Conservation (phyloP, 1,140 invertebrate genomes). For the Heliconius hermathena region DNA sequence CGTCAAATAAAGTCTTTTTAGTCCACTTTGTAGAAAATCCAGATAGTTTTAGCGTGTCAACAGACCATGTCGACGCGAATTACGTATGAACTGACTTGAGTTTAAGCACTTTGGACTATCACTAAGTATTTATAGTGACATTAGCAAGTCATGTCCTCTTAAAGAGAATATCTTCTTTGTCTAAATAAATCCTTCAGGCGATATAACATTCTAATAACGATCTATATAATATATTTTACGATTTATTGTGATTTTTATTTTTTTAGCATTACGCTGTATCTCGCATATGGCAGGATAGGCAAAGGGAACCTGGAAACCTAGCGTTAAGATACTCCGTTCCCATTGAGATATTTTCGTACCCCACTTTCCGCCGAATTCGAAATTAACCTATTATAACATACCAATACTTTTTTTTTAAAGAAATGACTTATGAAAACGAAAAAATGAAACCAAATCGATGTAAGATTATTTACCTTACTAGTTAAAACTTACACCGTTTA, state of each 20-base stretch:
- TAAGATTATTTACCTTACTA: background rate
- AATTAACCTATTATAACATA: no score
- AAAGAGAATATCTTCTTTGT: background rate
- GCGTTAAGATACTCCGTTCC: no score
- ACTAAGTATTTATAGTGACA: constrained; percentile 1
- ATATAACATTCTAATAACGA: background rate
- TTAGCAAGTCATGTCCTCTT: background rate
- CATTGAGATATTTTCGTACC: no score
- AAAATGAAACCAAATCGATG: background rate
- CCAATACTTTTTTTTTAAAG: no score
- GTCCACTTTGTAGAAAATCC: constrained; percentile 15
- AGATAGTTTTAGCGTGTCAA: constrained; percentile 23
- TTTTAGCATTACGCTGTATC: no score
- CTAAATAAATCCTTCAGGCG: background rate
- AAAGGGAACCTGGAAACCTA: no score
- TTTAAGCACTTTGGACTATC: background rate
- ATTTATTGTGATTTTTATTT: no score
- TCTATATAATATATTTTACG: no score
- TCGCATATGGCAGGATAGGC: no score
- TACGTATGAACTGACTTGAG: background rate
- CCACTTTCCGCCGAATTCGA: no score
- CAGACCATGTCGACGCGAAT: constrained; percentile 6
- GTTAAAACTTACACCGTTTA: background rate
- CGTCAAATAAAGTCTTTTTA: background rate
- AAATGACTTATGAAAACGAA: no score